phyloP scores from a whole-genome alignment of 2,113 vertebrate genomes.

The Stercorarius parasiticus region DNA sequence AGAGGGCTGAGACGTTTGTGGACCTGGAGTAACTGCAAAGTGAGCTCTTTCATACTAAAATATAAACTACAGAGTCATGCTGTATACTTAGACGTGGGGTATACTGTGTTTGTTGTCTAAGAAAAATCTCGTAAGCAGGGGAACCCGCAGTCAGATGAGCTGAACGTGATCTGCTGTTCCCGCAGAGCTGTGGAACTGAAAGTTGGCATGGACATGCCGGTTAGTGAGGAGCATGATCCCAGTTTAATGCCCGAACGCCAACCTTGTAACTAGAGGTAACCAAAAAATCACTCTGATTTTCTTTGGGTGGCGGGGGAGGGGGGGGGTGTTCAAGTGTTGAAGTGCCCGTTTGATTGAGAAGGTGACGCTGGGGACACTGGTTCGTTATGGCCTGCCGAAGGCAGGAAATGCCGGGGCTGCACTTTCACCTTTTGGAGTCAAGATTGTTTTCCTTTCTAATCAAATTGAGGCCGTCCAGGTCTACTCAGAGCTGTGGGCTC shows the following conservation, averaged over 20 bases:
- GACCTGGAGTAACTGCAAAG: not conserved
- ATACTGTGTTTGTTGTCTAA: not conserved
- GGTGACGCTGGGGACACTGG: not conserved
- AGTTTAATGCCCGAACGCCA: not conserved
- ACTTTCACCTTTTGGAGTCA: not conserved
- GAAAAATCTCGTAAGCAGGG: not conserved
- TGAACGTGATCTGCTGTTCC: not conserved
- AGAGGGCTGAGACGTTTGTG: not conserved
- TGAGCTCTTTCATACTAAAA: not conserved
- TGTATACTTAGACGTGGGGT: not conserved
- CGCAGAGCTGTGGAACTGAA: not conserved
- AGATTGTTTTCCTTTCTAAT: not conserved
- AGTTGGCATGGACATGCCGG: not conserved
- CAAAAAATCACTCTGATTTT: not conserved
- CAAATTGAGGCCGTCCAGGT: not conserved
- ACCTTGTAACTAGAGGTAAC: not conserved
- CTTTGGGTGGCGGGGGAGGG: not conserved
- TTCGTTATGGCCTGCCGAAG: not conserved
- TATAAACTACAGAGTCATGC: not conserved
- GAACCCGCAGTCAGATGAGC: not conserved
- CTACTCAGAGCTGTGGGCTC: not conserved
- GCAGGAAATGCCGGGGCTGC: not conserved
- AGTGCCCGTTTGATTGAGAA: not conserved
- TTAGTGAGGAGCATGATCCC: not conserved
- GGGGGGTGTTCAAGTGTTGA: not conserved